phyloP scores from a whole-genome alignment of 2,888 invertebrate genomes.

The Scrobipalpa atriplicella region DNA sequence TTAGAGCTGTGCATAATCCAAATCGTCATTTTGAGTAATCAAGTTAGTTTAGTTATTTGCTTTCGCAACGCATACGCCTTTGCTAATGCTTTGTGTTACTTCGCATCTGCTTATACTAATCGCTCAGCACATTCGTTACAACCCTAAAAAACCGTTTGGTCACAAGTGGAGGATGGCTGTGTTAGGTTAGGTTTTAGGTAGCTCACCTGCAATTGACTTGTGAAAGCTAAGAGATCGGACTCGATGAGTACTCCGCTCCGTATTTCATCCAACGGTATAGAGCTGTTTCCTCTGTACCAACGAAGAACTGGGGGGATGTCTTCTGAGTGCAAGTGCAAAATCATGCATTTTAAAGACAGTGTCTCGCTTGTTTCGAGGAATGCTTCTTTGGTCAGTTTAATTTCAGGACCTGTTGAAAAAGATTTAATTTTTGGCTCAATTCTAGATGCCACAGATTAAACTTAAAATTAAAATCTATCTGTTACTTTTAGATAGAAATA shows the following conservation, averaged over 20 bases:
- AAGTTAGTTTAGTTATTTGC: neutral
- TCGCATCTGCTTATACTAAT: conserved; percentile 12
- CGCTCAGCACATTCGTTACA: conserved; percentile 25
- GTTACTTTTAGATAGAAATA: no score
- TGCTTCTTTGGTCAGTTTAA: conserved; percentile 70
- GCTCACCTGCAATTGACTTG: conserved; percentile 71
- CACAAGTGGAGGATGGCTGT: no score
- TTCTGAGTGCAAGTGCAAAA: conserved; percentile 62
- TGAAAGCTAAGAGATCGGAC: conserved; percentile 69
- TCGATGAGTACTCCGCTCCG: conserved; percentile 78
- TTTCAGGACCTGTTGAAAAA: conserved; percentile 62
- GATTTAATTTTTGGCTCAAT: no score
- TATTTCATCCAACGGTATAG: conserved; percentile 62
- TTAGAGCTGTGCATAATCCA: conserved; percentile 26
- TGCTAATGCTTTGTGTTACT: neutral
- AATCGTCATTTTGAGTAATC: neutral
- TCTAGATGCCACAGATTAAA: no score
- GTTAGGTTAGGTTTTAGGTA: neutral
- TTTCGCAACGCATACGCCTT: conserved; percentile 26
- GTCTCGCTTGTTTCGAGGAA: conserved; percentile 75
- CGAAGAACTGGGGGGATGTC: conserved; percentile 59
- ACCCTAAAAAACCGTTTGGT: conserved; percentile 17
- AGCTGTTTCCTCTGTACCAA: conserved; percentile 68
- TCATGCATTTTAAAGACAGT: conserved; percentile 68
- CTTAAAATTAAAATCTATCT: no score